Conservation (phyloP, 2,113 vertebrate species). For the Nymphicus hollandicus region DNA sequence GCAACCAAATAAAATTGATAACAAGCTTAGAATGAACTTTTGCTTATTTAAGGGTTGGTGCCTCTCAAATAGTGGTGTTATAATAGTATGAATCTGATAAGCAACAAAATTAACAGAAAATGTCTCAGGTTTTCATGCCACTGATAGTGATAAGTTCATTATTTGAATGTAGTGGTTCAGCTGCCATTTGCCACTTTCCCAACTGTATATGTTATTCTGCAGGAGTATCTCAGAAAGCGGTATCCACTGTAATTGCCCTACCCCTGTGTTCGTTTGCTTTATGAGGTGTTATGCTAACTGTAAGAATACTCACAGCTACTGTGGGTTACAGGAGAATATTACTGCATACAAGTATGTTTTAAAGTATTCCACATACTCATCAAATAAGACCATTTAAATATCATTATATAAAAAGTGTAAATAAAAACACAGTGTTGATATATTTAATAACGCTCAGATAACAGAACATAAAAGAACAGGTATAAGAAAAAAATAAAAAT, state of each 20-base stretch:
- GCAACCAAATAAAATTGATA: not conserved
- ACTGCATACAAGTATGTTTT: not conserved
- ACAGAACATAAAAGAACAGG: not conserved
- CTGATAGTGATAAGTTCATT: not conserved
- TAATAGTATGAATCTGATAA: not conserved
- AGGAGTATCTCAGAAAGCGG: not conserved
- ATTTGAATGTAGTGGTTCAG: not conserved
- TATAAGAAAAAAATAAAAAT: not conserved
- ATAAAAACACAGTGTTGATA: not conserved
- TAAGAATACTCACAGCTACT: not conserved
- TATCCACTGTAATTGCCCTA: not conserved
- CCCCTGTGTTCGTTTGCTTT: not conserved
- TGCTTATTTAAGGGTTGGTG: not conserved
- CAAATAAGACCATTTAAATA: not conserved
- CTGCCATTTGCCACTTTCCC: not conserved
- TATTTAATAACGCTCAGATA: not conserved
- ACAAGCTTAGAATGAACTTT: not conserved
- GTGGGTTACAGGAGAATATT: not conserved
- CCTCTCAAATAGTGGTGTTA: not conserved
- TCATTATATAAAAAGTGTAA: not conserved
- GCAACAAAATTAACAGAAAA: not conserved
- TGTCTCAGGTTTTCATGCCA: not conserved
- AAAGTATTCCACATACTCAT: not conserved
- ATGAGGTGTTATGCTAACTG: not conserved
- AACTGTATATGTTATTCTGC: not conserved